Evolutionary conservation across 2,797 vertebrate species (phyloP).

Genomic region (Aldrovandia affinis): DNA sequence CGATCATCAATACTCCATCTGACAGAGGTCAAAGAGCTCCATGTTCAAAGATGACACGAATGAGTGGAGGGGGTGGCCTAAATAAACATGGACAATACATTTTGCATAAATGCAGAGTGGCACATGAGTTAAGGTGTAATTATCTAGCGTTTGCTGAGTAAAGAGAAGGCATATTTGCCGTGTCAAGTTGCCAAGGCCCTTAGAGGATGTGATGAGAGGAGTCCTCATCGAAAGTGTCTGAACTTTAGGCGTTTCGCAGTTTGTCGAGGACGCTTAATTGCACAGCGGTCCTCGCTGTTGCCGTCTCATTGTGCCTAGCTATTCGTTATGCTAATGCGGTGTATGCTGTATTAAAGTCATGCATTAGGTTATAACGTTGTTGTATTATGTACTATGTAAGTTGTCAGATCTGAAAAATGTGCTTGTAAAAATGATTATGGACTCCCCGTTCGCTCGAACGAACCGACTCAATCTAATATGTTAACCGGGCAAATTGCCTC

Average conservation of each 20-base stretch:
- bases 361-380: neutral
- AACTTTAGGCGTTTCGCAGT: conserved; percentile 24
- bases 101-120: conserved; percentile 61
- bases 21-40: conserved; percentile 59
- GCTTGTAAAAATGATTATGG: neutral
- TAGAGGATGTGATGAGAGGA: conserved; percentile 35
- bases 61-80: conserved; percentile 22
- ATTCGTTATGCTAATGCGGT: neutral
- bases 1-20: conserved; percentile 36
- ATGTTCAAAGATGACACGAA: conserved; percentile 53
- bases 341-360: neutral
- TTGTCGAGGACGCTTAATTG: conserved; percentile 10
- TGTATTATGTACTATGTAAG: neutral
- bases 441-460: neutral
- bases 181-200: conserved; percentile 53
- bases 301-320: neutral
- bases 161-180: conserved; percentile 56
- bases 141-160: conserved; percentile 57
- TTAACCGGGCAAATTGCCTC: conserved; percentile 2
- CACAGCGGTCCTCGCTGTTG: neutral
- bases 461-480: conserved; percentile 8
- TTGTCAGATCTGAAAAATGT: neutral
- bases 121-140: conserved; percentile 59
- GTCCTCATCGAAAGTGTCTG: conserved; percentile 34
- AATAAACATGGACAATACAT: conserved; percentile 50